Evolutionary conservation across 2,797 vertebrate genomes (phyloP), one percentile per base, ranked within the genome.

Genomic region (Acanthiza pusilla): DNA sequence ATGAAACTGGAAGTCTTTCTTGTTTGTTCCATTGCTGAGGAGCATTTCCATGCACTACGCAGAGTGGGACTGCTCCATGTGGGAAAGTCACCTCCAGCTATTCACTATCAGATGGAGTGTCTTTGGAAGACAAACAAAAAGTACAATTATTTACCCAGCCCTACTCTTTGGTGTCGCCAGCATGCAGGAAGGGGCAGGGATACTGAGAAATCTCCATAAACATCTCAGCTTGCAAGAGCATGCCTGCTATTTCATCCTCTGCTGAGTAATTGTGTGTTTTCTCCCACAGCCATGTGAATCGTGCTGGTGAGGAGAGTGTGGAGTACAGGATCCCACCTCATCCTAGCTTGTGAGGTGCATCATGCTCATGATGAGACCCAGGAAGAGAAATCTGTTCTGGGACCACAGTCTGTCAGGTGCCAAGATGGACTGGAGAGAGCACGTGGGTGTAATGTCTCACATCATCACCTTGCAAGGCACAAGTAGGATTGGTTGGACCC

Each of bases 91-190:
- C 68, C 85, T 83, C 34, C 75, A 91, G 79, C 68, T 92, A 80
- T 80, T 88, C 75, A 19, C 40, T 92, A 85, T 91, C 93, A 92
- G 75, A 91, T 89, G 72, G 50, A 19, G 34, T 65, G 45, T 57
- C 84, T 80, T 72, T 2, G 75, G 45, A 92, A 96, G 81, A 89
- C 72, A 96, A 94, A 91, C 36, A 92, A 75, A 94, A 94, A 85
- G 58, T 53, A 36, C 34, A 85, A 76, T 92, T 95, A 86, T 50
- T 84, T 84, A 38, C 87, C 87, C 79, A 88, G 58, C 76, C 82
- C 79, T 85, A 26, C 34, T 93, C 48, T 76, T 87, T 54, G 78
- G 85, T 92, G 72, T 89, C 10, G 0, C 60, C 86, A 89, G 70
- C 60, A 16, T 42, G 30, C 16, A 32, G 40, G 38, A 95, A 94